phyloP scores from a whole-genome alignment of 2,113 vertebrate genomes.

The Psophia crepitans region DNA sequence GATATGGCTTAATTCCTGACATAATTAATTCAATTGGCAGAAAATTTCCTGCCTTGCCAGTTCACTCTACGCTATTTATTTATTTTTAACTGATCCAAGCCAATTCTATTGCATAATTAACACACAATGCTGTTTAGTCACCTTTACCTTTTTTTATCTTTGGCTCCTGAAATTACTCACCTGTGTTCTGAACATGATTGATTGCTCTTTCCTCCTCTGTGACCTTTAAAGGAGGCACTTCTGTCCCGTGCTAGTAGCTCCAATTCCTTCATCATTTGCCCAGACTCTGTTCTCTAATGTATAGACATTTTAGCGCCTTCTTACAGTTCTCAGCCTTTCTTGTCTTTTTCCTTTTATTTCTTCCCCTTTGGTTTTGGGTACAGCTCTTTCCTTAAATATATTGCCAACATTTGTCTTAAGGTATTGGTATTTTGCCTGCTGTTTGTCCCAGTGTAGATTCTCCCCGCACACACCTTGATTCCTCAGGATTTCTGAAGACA shows the following conservation, averaged over 20 bases:
- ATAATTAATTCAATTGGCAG: neutral
- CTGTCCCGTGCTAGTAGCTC: neutral
- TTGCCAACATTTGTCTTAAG: neutral
- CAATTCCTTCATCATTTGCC: neutral
- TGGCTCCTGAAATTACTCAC: neutral
- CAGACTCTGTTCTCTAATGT: neutral
- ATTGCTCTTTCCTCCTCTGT: neutral
- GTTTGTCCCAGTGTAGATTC: neutral
- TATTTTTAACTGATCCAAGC: neutral
- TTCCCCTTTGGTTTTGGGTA: neutral
- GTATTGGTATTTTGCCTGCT: neutral
- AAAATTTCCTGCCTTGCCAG: neutral
- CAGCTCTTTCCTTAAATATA: neutral
- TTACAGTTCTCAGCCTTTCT: neutral
- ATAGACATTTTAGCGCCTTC: neutral
- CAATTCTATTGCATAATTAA: conserved; percentile 29
- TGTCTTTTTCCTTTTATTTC: neutral
- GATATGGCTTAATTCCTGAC: neutral
- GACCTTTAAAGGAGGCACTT: neutral
- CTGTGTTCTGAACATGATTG: neutral
- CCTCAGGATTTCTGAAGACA: neutral
- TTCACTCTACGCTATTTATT: neutral
- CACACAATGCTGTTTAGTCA: neutral
- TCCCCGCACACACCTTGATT: neutral
- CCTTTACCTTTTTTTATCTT: conserved; percentile 23